Base-by-base conservation (phyloP, 1,140 invertebrate genomes). In the Asobara japonica region DNA sequence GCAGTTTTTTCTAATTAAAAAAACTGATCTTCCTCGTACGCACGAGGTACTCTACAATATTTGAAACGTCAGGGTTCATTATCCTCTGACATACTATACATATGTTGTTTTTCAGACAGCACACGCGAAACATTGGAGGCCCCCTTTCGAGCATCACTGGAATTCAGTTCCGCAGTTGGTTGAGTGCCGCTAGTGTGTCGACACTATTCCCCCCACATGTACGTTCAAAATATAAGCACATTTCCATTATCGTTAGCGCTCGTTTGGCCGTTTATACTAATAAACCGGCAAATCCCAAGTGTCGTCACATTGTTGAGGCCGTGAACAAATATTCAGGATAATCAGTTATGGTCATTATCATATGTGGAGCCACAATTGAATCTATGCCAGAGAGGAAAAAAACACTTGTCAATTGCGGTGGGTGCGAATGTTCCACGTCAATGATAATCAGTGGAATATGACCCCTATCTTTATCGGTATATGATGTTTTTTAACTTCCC, bases 191-290 rank as follows among this genome's bases (percentile, higher is more conserved):
- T 6, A 22, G 7, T 22, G 25, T 56, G 18, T 56, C 20, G 13
- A 56, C 20, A 56, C 18, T 22, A 8, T 56, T 56, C 25, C 25
- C 1, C 18, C 2, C 22, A 56, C 25, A 56, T 56, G 20, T 69
- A 69, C 45, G 1, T 25, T 48, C 29, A n/a, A 56, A 56, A 69
- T 48, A 61, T 62, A 67, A 45, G 38, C 66, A 10, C 33, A 18
- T 69, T 45, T 18, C 65, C 56, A 72, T 72, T 72, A 72, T 72
- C 71, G 65, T 72, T 72, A 68, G 65, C 67, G 29, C 71, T 73
- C 60, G 65, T 73, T 73, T 69, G 71, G 65, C 64, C 65, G 36
- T 69, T 41, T 29, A 27, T 66, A 10, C n/a, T 56, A 56, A 69
- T 62, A 62, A 41, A 13, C 31, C 20, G 20, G 22, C 18, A 22